Evolutionary conservation across 1,140 invertebrate species (phyloP).

Genomic region (Nylanderia fulva): DNA sequence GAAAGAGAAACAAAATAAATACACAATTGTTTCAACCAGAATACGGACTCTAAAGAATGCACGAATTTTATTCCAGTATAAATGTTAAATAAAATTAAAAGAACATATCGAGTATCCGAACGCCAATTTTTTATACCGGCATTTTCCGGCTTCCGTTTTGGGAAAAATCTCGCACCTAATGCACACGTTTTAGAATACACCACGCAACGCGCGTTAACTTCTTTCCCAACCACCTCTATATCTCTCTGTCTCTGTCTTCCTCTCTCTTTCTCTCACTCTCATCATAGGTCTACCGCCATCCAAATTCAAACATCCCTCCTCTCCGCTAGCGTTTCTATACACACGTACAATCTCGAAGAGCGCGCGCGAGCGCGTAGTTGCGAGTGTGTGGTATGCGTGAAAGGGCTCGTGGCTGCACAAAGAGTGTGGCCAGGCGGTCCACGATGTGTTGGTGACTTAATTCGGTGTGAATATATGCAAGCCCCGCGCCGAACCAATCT

Average conservation of each 20-base stretch:
- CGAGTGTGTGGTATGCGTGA: constrained; percentile 64
- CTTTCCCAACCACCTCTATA: constrained; percentile 32
- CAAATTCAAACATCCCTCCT: constrained; percentile 74
- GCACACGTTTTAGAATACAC: constrained; percentile 69
- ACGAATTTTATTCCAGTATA: constrained; percentile 21
- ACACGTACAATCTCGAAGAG: constrained; percentile 59
- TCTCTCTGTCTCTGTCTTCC: constrained; percentile 1
- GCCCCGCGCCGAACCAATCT: constrained; percentile 67
- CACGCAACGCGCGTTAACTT: constrained; percentile 68
- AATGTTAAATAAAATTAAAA: constrained; percentile 53
- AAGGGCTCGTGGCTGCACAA: constrained; percentile 75
- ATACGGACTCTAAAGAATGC: background rate
- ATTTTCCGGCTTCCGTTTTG: constrained; percentile 57
- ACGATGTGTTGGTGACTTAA: constrained; percentile 77
- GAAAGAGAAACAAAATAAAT: constrained; percentile 15
- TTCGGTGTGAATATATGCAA: constrained; percentile 80
- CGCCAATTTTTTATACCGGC: constrained; percentile 67
- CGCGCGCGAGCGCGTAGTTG: constrained; percentile 13
- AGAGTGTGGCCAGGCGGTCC: constrained; percentile 70
- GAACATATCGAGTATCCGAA: constrained; percentile 18
- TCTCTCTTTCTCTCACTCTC: constrained; percentile 4
- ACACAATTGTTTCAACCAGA: background rate
- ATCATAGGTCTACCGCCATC: constrained; percentile 71
- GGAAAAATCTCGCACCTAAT: constrained; percentile 66
- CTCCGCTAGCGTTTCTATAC: constrained; percentile 64